Base-by-base conservation (phyloP, 2,113 vertebrate genomes). In the Zosterops pallidus region DNA sequence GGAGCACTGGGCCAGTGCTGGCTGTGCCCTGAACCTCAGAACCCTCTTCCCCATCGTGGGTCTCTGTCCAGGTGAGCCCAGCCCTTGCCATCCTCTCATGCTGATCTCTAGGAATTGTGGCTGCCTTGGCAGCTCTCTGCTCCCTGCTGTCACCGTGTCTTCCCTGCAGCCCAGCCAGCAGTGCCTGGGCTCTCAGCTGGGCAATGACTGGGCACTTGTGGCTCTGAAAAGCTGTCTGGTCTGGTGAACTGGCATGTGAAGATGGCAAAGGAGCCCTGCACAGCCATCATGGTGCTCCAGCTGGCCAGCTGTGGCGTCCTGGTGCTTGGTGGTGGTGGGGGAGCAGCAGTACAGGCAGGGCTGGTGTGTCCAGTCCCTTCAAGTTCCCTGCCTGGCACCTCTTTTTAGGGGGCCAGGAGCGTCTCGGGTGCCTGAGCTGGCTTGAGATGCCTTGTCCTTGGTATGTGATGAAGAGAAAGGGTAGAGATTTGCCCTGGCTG, bases 11-110 rank as follows among this genome's bases (percentile, higher is more conserved):
- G 24, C 15, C 37, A 2, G 44, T 0, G 0, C 18, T 2, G 29
- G 35, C 56, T 0, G 1, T 82, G 56, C 13, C 62, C 39, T 1
- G 3, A 44, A 11, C 16, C 41, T 41, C 0, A 0, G 80, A 23
- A 42, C 23, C 29, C 0, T 0, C 33, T 63, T 50, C 19, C 14
- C 9, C 1, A 0, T 21, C 0, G 0, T 0, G 9, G 44, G 7
- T 69, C 42, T 79, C 0, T 0, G 37, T 25, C 0, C n/a, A 9
- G 35, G 14, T 3, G 3, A 49, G 22, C 47, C 63, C 65, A 35
- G 60, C 52, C 65, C 77, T 86, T 2, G 4, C 3, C 7, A 14
- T 65, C 53, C 71, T 65, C 35, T 81, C 3, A 3, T 21, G 65
- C 56, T 56, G 42, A 56, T 62, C 62, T 76, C 81, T 31, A 69